These are phyloP conservation scores for Anomalospiza imberbis DNA, from an alignment of 2,797 vertebrate genomes.

Conservation along the genomic window DNA sequence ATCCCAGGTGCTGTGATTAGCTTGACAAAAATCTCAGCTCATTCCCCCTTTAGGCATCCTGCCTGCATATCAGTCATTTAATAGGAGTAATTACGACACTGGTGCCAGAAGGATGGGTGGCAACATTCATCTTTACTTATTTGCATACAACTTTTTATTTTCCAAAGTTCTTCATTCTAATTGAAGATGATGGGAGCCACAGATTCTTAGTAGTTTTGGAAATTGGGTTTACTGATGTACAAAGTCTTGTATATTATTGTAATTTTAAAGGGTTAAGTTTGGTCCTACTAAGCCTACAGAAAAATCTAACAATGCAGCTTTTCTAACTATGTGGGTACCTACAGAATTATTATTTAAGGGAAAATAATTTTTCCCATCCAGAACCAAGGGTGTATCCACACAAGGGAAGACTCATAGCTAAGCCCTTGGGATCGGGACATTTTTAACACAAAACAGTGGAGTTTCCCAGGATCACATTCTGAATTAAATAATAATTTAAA, in stretches of 20 bases:
- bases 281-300: background rate
- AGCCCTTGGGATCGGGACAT: background rate
- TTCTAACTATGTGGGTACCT: background rate
- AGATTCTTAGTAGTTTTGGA: conserved; percentile 20
- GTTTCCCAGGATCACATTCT: background rate
- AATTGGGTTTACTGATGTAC: background rate
- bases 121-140: background rate
- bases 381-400: background rate
- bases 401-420: background rate
- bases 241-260: background rate
- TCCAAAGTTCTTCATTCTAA: background rate
- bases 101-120: conserved; percentile 32
- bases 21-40: background rate
- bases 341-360: background rate
- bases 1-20: background rate
- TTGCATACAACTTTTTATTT: conserved; percentile 37
- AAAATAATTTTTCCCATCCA: background rate
- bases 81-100: background rate
- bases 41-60: background rate
- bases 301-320: background rate
- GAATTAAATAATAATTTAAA: background rate
- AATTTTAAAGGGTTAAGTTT: background rate
- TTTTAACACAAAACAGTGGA: background rate
- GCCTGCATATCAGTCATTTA: conserved; percentile 4
- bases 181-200: background rate